A percentile compares a stretch with the other conserved stretches of the same genome.
phyloP scores from a whole-genome alignment of 2,888 invertebrate genomes.

The Tinea trinotella region DNA sequence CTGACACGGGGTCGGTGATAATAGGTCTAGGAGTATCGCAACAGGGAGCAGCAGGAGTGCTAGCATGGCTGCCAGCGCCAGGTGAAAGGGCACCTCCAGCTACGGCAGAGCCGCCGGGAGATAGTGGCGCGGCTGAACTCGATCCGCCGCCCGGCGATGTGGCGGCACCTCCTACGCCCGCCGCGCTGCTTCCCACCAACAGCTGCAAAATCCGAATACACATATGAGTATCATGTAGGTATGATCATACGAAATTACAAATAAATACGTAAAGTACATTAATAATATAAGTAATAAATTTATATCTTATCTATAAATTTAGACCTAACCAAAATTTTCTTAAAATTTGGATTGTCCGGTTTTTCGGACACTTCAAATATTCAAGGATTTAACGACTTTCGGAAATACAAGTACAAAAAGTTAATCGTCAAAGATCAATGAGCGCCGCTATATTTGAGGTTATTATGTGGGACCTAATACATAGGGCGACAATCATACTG shows the following conservation, averaged over 20 bases:
- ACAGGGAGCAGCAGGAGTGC: constrained; percentile 75
- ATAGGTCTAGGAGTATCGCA: constrained; percentile 94
- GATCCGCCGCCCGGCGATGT: constrained; percentile 80
- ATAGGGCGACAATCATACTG: constrained; percentile 28
- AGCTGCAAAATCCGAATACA: constrained; percentile 76
- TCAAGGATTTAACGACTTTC: no score
- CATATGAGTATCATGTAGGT: no score
- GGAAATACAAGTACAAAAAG: no score
- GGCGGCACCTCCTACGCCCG: constrained; percentile 80
- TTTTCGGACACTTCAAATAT: no score
- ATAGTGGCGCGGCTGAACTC: constrained; percentile 82
- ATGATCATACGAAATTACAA: no score
- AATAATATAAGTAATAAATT: no score
- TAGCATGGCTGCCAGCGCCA: constrained; percentile 67
- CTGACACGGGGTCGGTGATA: constrained; percentile 93
- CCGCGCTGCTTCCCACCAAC: constrained; percentile 82
- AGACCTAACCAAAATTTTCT: no score
- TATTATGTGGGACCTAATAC: neutral
- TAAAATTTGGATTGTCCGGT: no score
- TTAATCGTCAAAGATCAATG: neutral
- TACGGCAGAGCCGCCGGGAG: constrained; percentile 80
- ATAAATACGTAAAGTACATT: no score
- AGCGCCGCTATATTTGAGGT: constrained; percentile 9
- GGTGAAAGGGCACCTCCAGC: constrained; percentile 72
- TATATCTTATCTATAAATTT: no score